Evolutionary conservation across 2,888 invertebrate species (phyloP).

Genomic region (Pyralis farinalis): DNA sequence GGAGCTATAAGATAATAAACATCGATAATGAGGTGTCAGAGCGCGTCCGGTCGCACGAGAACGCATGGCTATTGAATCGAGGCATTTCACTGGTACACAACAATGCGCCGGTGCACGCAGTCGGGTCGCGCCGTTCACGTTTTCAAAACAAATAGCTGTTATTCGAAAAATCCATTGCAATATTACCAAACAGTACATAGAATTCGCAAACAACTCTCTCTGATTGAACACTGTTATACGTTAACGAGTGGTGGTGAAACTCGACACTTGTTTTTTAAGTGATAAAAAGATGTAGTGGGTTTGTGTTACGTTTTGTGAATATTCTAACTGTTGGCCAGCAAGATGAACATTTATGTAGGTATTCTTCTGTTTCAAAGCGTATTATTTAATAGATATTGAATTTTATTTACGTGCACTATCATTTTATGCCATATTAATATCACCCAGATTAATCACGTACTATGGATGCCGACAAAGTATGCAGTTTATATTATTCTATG

Average conservation of each 20-base stretch:
- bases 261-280: constrained; percentile 29
- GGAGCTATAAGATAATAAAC: constrained; percentile 21
- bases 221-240: constrained; percentile 34
- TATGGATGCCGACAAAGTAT: too few species aligned
- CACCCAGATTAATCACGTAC: too few species aligned
- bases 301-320: constrained; percentile 40
- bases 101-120: constrained; percentile 54
- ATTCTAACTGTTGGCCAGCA: constrained; percentile 36
- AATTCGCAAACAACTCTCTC: constrained; percentile 63
- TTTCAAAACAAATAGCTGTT: constrained; percentile 74
- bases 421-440: too few species aligned
- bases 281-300: constrained; percentile 58
- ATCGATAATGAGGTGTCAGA: constrained; percentile 36
- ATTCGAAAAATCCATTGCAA: constrained; percentile 68
- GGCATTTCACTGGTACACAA: constrained; percentile 53
- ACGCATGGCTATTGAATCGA: constrained; percentile 43
- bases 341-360: constrained; percentile 52
- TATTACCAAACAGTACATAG: constrained; percentile 65
- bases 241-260: constrained; percentile 36
- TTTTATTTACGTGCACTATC: too few species aligned
- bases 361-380: constrained; percentile 24
- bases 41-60: constrained; percentile 58
- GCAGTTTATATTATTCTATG: too few species aligned
- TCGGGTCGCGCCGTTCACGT: constrained; percentile 52
- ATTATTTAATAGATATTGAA: too few species aligned